A percentile compares a stretch with the other conserved stretches of the same genome.
Evolutionary conservation across 1,140 invertebrate genomes (phyloP).

Genomic region (Reticulitermes speratus): DNA sequence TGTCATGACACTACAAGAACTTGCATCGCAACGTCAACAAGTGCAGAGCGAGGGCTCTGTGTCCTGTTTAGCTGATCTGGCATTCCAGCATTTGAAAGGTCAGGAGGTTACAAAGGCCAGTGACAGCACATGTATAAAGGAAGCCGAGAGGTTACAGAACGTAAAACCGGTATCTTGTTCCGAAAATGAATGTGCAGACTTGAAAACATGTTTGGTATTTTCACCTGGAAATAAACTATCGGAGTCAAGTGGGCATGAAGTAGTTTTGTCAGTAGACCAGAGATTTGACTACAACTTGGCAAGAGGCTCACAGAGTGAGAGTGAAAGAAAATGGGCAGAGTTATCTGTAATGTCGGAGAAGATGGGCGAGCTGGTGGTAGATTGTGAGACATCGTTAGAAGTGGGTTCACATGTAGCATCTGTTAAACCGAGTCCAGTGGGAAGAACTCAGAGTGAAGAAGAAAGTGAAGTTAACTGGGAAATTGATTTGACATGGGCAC

Average conservation of each 20-base stretch:
- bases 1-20: background rate
- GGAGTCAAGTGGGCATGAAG: background rate
- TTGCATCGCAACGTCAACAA: background rate
- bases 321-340: too few species aligned
- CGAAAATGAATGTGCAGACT: background rate
- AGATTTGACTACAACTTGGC: too few species aligned
- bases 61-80: background rate
- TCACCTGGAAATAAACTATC: background rate
- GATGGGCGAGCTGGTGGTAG: background rate
- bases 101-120: background rate
- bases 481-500: slow-evolving; percentile 25
- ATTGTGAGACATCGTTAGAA: background rate
- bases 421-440: background rate
- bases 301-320: too few species aligned
- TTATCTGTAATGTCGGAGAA: background rate
- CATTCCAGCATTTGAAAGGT: background rate
- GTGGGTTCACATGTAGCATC: background rate
- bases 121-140: background rate
- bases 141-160: background rate
- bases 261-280: background rate
- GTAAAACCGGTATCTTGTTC: background rate
- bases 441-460: slow-evolving; percentile 5
- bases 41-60: background rate
- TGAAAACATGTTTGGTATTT: background rate
- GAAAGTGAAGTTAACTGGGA: background rate